Conservation (phyloP, 2,113 vertebrate species). For the Plotosus lineatus region DNA sequence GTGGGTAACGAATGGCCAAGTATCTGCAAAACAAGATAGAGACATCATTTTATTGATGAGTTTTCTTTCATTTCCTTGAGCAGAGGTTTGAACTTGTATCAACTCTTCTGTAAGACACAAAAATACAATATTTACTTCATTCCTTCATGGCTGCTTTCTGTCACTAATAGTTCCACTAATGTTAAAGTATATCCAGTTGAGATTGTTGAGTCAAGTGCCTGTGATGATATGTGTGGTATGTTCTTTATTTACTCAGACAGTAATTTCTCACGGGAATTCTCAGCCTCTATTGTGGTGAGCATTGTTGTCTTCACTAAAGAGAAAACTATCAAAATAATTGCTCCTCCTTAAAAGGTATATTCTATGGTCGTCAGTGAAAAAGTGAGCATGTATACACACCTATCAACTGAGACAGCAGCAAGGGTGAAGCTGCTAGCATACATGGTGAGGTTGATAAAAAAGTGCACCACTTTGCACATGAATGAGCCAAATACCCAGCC, state of each 20-base stretch:
- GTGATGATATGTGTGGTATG: conserved; percentile 26
- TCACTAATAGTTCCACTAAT: neutral
- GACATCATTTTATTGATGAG: neutral
- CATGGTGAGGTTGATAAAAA: conserved; percentile 91
- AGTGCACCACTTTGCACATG: conserved; percentile 87
- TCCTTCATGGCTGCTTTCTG: neutral
- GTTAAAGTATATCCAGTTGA: neutral
- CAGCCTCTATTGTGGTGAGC: conserved; percentile 24
- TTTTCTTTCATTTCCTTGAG: neutral
- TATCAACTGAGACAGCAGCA: conserved; percentile 84
- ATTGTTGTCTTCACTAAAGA: conserved; percentile 33
- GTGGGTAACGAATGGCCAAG: conserved; percentile 82
- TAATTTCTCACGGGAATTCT: conserved; percentile 46
- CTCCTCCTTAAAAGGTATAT: conserved; percentile 47
- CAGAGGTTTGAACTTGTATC: too few species aligned
- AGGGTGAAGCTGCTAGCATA: conserved; percentile 89
- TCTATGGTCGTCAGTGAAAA: conserved; percentile 36
- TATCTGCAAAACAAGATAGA: conserved; percentile 69
- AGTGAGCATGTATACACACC: conserved; percentile 62
- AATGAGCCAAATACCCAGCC: conserved; percentile 87
- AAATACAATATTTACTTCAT: neutral
- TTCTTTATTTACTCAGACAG: conserved; percentile 26
- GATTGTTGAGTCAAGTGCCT: conserved; percentile 17
- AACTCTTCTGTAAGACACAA: neutral
- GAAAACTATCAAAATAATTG: conserved; percentile 45